These are phyloP conservation scores for Tanaodytes sp. DNA, from an alignment of 2,888 invertebrate genomes.

Conservation along the genomic window DNA sequence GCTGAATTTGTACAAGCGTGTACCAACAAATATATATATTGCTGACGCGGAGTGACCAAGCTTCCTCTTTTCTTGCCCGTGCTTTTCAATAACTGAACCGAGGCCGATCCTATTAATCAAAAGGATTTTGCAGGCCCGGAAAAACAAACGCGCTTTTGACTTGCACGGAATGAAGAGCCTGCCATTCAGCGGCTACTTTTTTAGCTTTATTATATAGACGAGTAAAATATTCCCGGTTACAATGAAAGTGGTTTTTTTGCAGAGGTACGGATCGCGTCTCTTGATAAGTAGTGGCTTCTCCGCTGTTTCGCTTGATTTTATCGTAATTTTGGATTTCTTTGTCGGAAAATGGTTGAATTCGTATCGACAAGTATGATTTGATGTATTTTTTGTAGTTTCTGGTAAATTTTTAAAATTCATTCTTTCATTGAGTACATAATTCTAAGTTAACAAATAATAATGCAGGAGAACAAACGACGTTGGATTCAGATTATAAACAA, in stretches of 20 bases:
- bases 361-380: too few species aligned
- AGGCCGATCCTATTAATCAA: slow-evolving; percentile 68
- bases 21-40: too few species aligned
- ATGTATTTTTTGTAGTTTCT: too few species aligned
- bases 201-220: slow-evolving; percentile 20
- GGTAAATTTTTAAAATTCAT: too few species aligned
- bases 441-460: too few species aligned
- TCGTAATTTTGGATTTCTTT: too few species aligned
- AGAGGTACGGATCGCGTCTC: slow-evolving; percentile 17
- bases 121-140: slow-evolving; percentile 59
- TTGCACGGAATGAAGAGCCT: slow-evolving; percentile 29
- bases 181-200: slow-evolving; percentile 34
- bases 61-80: slow-evolving; percentile 44
- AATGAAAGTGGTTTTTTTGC: slow-evolving; percentile 29
- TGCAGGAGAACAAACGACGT: too few species aligned
- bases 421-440: too few species aligned
- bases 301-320: too few species aligned
- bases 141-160: slow-evolving; percentile 56
- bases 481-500: too few species aligned
- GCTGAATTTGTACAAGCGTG: too few species aligned
- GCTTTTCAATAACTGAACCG: slow-evolving; percentile 68
- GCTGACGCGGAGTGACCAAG: slow-evolving; percentile 1
- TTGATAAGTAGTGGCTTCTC: background rate
- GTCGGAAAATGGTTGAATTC: too few species aligned
- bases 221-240: slow-evolving; percentile 25